These are phyloP conservation scores for Phaetusa simplex DNA, from an alignment of 2,113 vertebrate genomes.

Conservation along the genomic window DNA sequence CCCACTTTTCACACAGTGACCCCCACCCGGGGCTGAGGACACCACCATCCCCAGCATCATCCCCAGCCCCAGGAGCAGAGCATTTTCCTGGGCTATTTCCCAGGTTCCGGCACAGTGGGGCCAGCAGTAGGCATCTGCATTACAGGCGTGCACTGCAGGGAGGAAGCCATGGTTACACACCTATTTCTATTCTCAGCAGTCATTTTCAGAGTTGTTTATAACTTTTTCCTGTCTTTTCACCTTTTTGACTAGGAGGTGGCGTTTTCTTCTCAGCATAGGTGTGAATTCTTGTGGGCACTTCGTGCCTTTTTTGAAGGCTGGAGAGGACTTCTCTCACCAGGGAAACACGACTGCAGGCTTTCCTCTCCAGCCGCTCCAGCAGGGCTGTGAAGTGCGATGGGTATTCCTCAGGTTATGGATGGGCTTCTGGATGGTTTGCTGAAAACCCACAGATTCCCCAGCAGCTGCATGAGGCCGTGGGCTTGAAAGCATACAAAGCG, in stretches of 20 bases:
- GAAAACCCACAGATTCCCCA: neutral
- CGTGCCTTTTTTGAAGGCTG: neutral
- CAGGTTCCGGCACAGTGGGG: neutral
- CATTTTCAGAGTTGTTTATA: neutral
- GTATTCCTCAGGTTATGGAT: fast-evolving
- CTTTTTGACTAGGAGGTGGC: neutral
- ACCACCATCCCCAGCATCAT: fast-evolving
- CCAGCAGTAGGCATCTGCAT: neutral
- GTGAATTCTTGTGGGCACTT: neutral
- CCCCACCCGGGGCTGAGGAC: neutral
- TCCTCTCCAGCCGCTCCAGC: neutral
- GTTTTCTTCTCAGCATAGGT: neutral
- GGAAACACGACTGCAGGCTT: neutral
- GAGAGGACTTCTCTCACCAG: neutral
- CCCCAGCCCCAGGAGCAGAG: neutral
- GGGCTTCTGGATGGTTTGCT: neutral
- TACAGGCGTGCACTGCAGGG: neutral
- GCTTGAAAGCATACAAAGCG: neutral
- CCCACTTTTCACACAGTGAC: neutral
- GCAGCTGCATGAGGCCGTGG: neutral
- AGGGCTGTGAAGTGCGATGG: neutral
- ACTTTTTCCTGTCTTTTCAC: neutral
- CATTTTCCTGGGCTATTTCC: neutral
- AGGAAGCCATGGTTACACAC: neutral
- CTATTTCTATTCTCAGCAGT: neutral